A percentile compares a stretch with the other conserved stretches of the same genome.
phyloP scores from a whole-genome alignment of 2,888 invertebrate genomes.

The Leptinotarsa rubiginosa region DNA sequence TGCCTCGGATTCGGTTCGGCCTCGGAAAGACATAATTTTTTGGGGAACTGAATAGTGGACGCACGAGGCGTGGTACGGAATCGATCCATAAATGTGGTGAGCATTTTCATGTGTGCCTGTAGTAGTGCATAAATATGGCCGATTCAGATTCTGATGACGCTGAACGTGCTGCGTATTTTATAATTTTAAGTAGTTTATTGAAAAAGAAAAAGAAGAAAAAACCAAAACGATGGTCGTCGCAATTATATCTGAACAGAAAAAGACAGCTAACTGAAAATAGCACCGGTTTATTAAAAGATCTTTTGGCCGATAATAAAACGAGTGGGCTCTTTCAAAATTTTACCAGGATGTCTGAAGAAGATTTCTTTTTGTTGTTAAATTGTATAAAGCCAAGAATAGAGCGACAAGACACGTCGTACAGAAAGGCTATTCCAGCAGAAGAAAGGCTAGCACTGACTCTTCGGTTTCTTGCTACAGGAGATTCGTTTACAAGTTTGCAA shows the following conservation, averaged over 20 bases:
- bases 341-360: slow-evolving; percentile 18
- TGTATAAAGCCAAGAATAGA: slow-evolving; percentile 23
- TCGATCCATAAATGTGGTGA: slow-evolving; percentile 24
- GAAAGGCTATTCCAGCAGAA: slow-evolving; percentile 21
- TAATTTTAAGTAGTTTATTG: slow-evolving; percentile 7
- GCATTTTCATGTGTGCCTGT: slow-evolving; percentile 16
- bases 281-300: neutral
- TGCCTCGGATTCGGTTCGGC: neutral
- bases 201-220: slow-evolving; percentile 23
- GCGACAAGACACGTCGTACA: slow-evolving; percentile 7
- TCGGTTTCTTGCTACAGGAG: slow-evolving; percentile 9
- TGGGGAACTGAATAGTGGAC: slow-evolving; percentile 1
- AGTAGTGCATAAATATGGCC: slow-evolving; percentile 22
- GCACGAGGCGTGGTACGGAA: slow-evolving; percentile 15
- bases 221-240: slow-evolving; percentile 19
- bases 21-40: neutral
- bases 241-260: neutral
- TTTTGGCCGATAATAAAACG: slow-evolving; percentile 11
- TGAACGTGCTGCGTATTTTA: slow-evolving; percentile 3
- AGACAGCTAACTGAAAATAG: neutral
- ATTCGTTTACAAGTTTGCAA: slow-evolving; percentile 17
- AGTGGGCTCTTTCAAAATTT: slow-evolving; percentile 22
- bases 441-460: slow-evolving; percentile 15
- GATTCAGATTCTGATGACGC: slow-evolving; percentile 23
- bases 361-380: slow-evolving; percentile 24